Base-by-base conservation (phyloP, 2,888 invertebrate genomes). In the Eucriotettix oculatus region DNA sequence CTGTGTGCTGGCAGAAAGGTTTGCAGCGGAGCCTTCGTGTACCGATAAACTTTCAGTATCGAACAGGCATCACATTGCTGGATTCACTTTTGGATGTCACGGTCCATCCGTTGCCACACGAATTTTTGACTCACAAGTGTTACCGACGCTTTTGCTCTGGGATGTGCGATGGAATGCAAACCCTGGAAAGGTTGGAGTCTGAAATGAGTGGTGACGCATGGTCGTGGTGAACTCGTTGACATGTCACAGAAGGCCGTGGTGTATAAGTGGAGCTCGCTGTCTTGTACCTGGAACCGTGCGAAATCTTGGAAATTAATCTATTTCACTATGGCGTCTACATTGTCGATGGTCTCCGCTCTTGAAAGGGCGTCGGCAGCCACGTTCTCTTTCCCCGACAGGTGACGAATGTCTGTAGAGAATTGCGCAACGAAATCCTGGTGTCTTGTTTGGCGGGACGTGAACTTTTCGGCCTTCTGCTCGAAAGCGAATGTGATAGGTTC, bases 61-160 rank as follows among this genome's bases (percentile, higher is more conserved):
- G 72, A 73, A 59, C 72, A 72, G 1, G 52, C 48, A 9, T 66
- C 16, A 61, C 71, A 71, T 11, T 60, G 53, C 56, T 64, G 60
- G 1, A 66, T 59, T 69, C 71, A 71, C n/a, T 62, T 41, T 11
- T 59, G 59, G 42, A 69, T 63, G 56, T 71, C 68, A 10, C 59
- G 59, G 2, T 61, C 60, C 40, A 66, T 62, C 0, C 29, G 16
- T 1, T 62, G 66, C 65, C 66, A 66, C 1, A 66, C 58, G 53
- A 52, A 66, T 1, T 53, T 10, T 16, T 63, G 57, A 42, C 53
- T 42, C 43, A 61, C 43, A 16, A 64, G 48, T 17, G 52, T 54
- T 10, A 16, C 16, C 1, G 59, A 16, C 14, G 61, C 61, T 7
- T 29, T 52, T 3, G 48, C 41, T 10, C 56, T 56, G 2, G 58